phyloP scores from a whole-genome alignment of 2,113 vertebrate genomes.

The Labeo catla region DNA sequence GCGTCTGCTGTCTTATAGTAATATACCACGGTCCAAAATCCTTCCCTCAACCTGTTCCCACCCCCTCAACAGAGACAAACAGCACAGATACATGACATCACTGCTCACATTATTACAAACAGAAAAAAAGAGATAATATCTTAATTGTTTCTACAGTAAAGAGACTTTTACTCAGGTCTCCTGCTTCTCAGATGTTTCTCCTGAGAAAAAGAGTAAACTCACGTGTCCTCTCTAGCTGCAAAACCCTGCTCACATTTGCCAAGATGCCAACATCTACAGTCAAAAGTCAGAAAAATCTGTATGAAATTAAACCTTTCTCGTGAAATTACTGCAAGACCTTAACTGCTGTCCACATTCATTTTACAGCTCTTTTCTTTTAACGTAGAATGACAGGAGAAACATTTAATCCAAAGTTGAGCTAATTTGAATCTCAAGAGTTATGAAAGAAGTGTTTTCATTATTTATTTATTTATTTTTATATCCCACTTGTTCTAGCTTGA shows the following conservation, averaged over 20 bases:
- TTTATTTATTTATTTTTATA: no score
- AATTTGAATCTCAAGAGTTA: no score
- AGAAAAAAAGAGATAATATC: neutral
- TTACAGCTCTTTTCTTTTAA: neutral
- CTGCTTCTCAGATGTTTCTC: neutral
- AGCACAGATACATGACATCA: slow-evolving; percentile 14
- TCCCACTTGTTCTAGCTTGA: no score
- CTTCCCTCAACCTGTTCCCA: slow-evolving; percentile 65
- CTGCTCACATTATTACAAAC: neutral
- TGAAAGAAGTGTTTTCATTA: no score
- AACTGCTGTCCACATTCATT: neutral
- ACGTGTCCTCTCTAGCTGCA: neutral
- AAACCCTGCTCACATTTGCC: neutral
- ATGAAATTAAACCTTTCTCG: neutral
- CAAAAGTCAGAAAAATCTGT: neutral
- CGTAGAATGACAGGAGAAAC: neutral
- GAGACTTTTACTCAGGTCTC: neutral
- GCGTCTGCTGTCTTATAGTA: slow-evolving; percentile 64
- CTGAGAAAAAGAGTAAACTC: neutral
- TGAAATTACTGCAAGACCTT: neutral
- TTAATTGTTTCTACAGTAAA: neutral
- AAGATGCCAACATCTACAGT: neutral
- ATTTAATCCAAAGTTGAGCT: no score
- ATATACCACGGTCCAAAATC: slow-evolving; percentile 40
- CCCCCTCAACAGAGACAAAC: slow-evolving; percentile 59